These are phyloP conservation scores for Acronicta aceris DNA, from an alignment of 2,888 invertebrate genomes.

Conservation along the genomic window DNA sequence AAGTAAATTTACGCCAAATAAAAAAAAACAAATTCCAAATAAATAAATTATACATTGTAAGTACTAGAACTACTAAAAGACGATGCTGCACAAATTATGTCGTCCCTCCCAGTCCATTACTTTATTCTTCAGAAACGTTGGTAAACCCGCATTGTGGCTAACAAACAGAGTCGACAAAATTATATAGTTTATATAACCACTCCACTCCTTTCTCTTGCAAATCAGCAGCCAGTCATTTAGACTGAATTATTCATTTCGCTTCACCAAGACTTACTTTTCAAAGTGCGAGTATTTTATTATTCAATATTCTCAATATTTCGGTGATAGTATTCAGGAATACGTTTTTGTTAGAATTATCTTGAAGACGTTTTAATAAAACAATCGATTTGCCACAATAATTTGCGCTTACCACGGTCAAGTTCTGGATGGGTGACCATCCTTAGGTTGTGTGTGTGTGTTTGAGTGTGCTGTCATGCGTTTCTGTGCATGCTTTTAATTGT, in stretches of 20 bases:
- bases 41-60: too few relatives aligned
- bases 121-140: conserved; percentile 32
- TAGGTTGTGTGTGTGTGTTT: background rate
- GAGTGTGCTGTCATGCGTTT: too few relatives aligned
- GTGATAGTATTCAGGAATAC: conserved; percentile 15
- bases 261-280: conserved; percentile 61
- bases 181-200: conserved; percentile 31
- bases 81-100: background rate
- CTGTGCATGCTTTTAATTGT: too few relatives aligned
- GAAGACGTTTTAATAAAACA: too few relatives aligned
- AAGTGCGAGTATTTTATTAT: conserved; percentile 53
- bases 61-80: background rate
- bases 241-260: conserved; percentile 66
- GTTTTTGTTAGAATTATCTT: too few relatives aligned
- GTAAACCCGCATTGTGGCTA: conserved; percentile 41
- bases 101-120: conserved; percentile 12
- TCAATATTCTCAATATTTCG: conserved; percentile 59
- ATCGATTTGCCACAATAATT: too few relatives aligned
- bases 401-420: too few relatives aligned
- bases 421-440: too few relatives aligned
- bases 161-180: conserved; percentile 43
- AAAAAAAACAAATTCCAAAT: too few relatives aligned
- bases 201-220: conserved; percentile 58
- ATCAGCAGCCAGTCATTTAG: conserved; percentile 61
- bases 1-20: too few relatives aligned